A percentile compares a stretch with the other conserved stretches of the same genome.
Conservation (phyloP, 1,140 invertebrate species). For the Wiebesia pumilae region DNA sequence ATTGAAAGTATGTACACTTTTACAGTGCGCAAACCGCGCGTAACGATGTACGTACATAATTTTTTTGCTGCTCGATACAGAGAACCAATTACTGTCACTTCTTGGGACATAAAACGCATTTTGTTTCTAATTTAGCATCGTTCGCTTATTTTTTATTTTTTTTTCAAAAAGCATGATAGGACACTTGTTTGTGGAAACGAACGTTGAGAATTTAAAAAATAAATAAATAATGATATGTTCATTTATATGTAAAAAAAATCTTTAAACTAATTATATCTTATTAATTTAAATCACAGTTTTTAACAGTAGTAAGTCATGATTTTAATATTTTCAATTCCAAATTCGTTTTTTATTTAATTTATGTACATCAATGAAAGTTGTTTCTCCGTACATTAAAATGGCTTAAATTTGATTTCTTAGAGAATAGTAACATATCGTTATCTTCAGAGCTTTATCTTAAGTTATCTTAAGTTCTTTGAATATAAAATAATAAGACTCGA, state of each 20-base stretch:
- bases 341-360: too few species aligned
- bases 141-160: not conserved
- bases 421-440: too few species aligned
- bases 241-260: too few species aligned
- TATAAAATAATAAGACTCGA: not conserved
- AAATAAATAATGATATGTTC: too few species aligned
- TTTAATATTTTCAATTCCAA: too few species aligned
- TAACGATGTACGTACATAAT: not conserved
- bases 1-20: not conserved
- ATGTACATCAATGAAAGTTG: too few species aligned
- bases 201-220: not conserved
- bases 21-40: not conserved
- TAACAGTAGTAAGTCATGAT: too few species aligned
- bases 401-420: too few species aligned
- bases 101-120: not conserved
- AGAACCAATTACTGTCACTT: slow-evolving; percentile 33
- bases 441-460: too few species aligned
- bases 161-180: not conserved
- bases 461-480: not conserved
- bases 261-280: too few species aligned
- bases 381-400: too few species aligned
- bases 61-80: slow-evolving; percentile 17
- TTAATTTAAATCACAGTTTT: too few species aligned
- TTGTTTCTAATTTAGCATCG: not conserved
- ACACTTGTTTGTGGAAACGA: not conserved